phyloP scores from a whole-genome alignment of 2,797 vertebrate species.

The Malurus splendens region DNA sequence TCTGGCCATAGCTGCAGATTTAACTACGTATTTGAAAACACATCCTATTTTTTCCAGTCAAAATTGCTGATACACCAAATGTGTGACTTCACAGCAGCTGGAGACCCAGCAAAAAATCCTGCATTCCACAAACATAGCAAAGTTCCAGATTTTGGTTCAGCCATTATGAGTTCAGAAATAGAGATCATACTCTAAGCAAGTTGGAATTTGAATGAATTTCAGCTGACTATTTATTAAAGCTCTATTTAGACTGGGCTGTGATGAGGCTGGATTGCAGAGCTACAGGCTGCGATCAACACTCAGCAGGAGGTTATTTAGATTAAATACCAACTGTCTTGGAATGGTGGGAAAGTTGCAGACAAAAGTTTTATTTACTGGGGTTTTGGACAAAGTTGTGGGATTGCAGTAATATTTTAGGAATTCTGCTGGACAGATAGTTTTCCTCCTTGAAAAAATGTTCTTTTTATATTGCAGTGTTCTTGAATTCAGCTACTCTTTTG shows the following conservation, averaged over 20 bases:
- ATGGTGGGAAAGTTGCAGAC: slow-evolving; percentile 57
- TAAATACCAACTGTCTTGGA: slow-evolving; percentile 53
- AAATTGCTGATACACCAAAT: neutral
- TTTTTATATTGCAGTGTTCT: neutral
- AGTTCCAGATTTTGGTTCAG: neutral
- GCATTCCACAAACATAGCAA: neutral
- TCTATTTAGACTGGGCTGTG: slow-evolving; percentile 2
- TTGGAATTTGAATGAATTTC: slow-evolving; percentile 37
- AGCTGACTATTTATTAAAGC: slow-evolving; percentile 33
- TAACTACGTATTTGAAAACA: neutral
- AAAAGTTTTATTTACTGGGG: slow-evolving; percentile 31
- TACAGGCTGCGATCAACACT: slow-evolving; percentile 33
- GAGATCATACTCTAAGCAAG: neutral
- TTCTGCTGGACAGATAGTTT: neutral
- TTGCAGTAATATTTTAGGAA: slow-evolving; percentile 41
- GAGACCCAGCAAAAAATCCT: neutral
- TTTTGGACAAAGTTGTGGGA: slow-evolving; percentile 1
- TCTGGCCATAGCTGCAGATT: neutral
- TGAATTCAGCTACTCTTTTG: slow-evolving; percentile 2
- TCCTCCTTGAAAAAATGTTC: neutral
- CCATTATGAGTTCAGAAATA: neutral
- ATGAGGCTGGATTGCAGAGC: slow-evolving; percentile 24
- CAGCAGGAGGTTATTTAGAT: slow-evolving; percentile 62
- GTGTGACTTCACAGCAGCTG: neutral
- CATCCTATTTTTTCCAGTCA: neutral